A percentile compares a stretch with the other conserved stretches of the same genome.
phyloP scores from a whole-genome alignment of 2,888 invertebrate species.

The Drosophila anomalata region DNA sequence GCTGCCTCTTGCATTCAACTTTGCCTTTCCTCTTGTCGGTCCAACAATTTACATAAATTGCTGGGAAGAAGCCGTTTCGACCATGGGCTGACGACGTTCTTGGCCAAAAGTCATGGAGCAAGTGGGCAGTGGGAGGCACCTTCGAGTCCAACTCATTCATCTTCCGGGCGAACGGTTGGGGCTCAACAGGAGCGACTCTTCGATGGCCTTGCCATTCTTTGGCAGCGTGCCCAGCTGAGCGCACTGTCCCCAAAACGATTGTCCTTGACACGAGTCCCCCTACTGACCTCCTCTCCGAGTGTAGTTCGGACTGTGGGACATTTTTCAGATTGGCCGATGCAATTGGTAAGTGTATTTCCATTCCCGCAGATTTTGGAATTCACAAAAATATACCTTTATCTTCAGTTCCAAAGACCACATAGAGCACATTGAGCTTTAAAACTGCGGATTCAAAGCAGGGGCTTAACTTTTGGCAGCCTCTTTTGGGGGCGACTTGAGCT shows the following conservation, averaged over 20 bases:
- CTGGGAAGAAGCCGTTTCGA: conserved; percentile 8
- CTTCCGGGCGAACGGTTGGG: conserved; percentile 43
- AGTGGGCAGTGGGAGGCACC: conserved; percentile 9
- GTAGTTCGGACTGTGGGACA: not conserved
- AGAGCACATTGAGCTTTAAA: too few relatives aligned
- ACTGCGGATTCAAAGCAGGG: too few relatives aligned
- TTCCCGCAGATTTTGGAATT: too few relatives aligned
- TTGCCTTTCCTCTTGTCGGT: conserved; percentile 17
- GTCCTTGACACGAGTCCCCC: conserved; percentile 64
- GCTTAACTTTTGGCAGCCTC: conserved; percentile 20
- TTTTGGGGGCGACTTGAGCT: conserved; percentile 5
- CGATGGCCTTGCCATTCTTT: conserved; percentile 7
- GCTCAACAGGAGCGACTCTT: conserved; percentile 34
- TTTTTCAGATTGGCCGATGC: not conserved
- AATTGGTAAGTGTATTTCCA: not conserved
- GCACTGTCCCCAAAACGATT: conserved; percentile 47
- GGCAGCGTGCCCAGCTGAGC: conserved; percentile 52
- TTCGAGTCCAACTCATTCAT: conserved; percentile 53
- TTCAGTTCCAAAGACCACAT: too few relatives aligned
- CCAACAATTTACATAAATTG: conserved; percentile 62
- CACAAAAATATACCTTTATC: too few relatives aligned
- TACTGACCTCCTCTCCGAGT: not conserved
- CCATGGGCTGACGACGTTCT: conserved; percentile 20
- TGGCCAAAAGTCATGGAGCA: conserved; percentile 44
- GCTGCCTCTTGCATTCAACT: conserved; percentile 1